Conservation (phyloP, 2,113 vertebrate species). For the Furnarius figulus region DNA sequence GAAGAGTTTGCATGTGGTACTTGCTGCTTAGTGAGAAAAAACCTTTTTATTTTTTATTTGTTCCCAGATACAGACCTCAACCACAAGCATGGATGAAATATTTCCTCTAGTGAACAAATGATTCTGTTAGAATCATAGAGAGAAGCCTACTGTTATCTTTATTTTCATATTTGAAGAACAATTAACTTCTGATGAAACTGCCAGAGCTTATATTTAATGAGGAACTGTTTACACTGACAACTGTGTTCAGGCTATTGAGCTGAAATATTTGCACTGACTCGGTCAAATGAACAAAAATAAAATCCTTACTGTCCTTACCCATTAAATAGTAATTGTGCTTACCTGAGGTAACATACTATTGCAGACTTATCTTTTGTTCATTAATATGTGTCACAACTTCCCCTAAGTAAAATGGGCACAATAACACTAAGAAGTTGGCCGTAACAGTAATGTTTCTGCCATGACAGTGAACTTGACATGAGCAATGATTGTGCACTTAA, state of each 20-base stretch:
- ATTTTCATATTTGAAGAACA: slow-evolving; percentile 20
- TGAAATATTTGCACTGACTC: slow-evolving; percentile 3
- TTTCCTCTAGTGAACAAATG: background rate
- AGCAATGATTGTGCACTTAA: background rate
- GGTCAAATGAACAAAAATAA: background rate
- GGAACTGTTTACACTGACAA: slow-evolving; percentile 3
- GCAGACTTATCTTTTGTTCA: background rate
- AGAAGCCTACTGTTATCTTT: background rate
- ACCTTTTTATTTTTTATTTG: background rate
- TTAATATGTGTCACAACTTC: background rate
- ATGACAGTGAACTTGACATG: background rate
- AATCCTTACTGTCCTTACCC: background rate
- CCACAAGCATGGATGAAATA: background rate
- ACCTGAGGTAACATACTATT: background rate
- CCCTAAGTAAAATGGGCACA: background rate
- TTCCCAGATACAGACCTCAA: background rate
- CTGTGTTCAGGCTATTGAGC: background rate
- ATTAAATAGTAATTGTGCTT: background rate
- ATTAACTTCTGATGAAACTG: slow-evolving; percentile 21
- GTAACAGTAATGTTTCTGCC: background rate
- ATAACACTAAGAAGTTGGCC: background rate
- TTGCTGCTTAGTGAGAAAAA: background rate
- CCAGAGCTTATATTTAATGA: background rate
- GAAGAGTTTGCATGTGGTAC: background rate
- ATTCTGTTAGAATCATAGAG: background rate